These are phyloP conservation scores for Koerneria pararmatus DNA, from an alignment of 2,888 invertebrate genomes.

Conservation along the genomic window DNA sequence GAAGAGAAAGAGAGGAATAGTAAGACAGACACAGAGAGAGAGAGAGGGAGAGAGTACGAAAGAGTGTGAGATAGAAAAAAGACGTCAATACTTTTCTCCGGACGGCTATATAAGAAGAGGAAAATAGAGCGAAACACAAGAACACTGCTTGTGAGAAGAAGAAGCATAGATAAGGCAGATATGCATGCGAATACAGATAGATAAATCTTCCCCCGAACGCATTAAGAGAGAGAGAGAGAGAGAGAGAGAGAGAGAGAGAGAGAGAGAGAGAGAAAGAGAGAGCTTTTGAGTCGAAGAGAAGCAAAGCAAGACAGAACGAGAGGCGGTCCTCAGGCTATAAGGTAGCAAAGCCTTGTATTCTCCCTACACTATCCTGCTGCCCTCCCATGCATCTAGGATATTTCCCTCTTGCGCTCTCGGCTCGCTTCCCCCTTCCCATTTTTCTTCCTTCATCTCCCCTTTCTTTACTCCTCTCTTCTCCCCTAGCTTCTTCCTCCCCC, in stretches of 20 bases:
- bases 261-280: neutral
- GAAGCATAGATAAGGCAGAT: neutral
- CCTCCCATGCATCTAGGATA: no score
- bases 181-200: neutral
- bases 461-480: neutral
- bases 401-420: neutral
- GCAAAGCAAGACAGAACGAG: neutral
- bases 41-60: no score
- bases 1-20: constrained; percentile 11
- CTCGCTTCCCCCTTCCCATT: neutral
- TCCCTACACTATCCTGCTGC: no score
- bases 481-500: neutral
- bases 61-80: no score
- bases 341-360: no score
- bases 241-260: neutral
- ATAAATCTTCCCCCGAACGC: neutral
- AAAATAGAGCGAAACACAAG: no score
- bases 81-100: no score
- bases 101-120: no score
- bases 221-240: neutral
- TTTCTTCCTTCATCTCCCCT: neutral
- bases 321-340: no score
- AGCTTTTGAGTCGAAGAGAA: neutral
- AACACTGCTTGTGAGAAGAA: neutral
- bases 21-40: no score